Evolutionary conservation across 2,888 invertebrate species (phyloP).

Genomic region (Cephus pulcher): DNA sequence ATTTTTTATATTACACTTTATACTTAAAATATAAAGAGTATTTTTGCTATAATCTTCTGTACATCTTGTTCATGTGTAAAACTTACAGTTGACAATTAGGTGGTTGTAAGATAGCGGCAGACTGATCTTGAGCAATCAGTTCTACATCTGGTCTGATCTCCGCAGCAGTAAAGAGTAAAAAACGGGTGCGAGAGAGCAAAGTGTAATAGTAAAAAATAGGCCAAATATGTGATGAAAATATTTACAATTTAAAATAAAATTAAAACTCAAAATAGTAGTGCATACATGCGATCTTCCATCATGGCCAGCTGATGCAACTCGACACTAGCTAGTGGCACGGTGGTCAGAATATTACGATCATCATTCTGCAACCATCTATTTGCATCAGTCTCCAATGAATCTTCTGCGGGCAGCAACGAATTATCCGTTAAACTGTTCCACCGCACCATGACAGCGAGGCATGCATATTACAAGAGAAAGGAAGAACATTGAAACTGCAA

Average conservation of each 20-base stretch:
- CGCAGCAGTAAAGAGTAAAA: slow-evolving; percentile 47
- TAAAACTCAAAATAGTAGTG: slow-evolving; percentile 33
- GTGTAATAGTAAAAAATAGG: slow-evolving; percentile 30
- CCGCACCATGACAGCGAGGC: slow-evolving; percentile 45
- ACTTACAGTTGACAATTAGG: slow-evolving; percentile 55
- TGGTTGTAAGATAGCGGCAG: slow-evolving; percentile 39
- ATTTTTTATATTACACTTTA: background rate
- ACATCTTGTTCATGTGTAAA: slow-evolving; percentile 25
- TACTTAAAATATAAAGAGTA: background rate
- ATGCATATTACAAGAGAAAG: slow-evolving; percentile 55
- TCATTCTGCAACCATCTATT: slow-evolving; percentile 15
- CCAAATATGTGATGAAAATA: slow-evolving; percentile 5
- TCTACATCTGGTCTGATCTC: slow-evolving; percentile 59
- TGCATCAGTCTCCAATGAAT: background rate
- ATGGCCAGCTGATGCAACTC: slow-evolving; percentile 47
- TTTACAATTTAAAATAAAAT: slow-evolving; percentile 27
- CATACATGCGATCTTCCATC: slow-evolving; percentile 67
- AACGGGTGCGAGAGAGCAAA: slow-evolving; percentile 33
- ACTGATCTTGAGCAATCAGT: slow-evolving; percentile 54
- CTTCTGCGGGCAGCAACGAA: slow-evolving; percentile 22
- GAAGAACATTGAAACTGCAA: slow-evolving; percentile 48
- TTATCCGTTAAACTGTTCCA: slow-evolving; percentile 46
- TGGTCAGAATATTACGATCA: slow-evolving; percentile 28
- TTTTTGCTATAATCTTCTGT: background rate
- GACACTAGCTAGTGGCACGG: slow-evolving; percentile 45